Evolutionary conservation across 2,113 vertebrate genomes (phyloP).

Genomic region (Anoplopoma fimbria): DNA sequence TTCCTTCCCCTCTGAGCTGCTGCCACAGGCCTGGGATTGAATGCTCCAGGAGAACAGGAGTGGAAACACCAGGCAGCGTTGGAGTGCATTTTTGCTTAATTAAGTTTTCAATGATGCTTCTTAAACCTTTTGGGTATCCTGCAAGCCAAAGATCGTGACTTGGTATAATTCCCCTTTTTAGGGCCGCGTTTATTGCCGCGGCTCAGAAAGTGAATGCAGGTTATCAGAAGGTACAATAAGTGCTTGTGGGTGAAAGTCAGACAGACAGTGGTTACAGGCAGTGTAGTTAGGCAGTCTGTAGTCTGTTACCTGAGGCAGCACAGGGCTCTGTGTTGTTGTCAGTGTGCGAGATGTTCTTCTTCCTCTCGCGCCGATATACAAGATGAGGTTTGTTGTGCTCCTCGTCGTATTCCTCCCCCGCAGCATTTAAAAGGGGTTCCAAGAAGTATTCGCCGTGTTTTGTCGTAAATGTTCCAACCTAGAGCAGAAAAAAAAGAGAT

Average conservation of each 20-base stretch:
- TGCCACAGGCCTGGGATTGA: conserved; percentile 22
- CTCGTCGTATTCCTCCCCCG: conserved; percentile 89
- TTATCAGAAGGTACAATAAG: conserved; percentile 46
- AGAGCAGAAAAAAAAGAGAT: conserved; percentile 26
- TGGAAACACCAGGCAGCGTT: conserved; percentile 45
- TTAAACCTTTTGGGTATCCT: conserved; percentile 55
- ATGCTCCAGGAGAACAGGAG: conserved; percentile 34
- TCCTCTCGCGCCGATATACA: conserved; percentile 89
- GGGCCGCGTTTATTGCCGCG: conserved; percentile 31
- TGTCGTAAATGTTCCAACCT: conserved; percentile 87
- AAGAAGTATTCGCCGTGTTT: conserved; percentile 94
- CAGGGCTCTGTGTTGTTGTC: conserved; percentile 80
- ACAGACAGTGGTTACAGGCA: conserved; percentile 68
- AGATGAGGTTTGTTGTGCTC: conserved; percentile 95
- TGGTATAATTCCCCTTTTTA: conserved; percentile 60
- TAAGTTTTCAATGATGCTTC: conserved; percentile 63
- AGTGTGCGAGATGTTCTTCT: conserved; percentile 63
- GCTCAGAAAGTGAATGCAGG: conserved; percentile 47
- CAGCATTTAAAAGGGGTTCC: conserved; percentile 90
- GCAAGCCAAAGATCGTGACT: conserved; percentile 63
- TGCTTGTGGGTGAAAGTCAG: conserved; percentile 57
- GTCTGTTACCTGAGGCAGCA: conserved; percentile 90
- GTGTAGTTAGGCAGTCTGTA: conserved; percentile 48
- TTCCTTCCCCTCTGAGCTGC: conserved; percentile 45
- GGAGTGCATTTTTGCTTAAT: conserved; percentile 63